A percentile compares a stretch with the other conserved stretches of the same genome.
phyloP scores from a whole-genome alignment of 2,797 vertebrate species.

The Jordanella pulchra region DNA sequence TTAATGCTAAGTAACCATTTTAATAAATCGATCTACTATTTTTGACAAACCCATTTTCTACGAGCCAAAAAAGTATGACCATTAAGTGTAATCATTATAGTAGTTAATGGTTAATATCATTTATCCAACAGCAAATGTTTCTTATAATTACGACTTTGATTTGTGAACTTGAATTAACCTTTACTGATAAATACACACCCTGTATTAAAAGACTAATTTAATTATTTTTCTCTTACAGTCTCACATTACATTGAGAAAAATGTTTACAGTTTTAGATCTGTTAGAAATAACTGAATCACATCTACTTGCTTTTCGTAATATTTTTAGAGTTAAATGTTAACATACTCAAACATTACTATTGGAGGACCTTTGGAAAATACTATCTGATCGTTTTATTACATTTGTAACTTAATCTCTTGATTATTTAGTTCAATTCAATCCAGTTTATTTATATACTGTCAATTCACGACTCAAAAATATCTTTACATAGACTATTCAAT shows the following conservation, averaged over 20 bases:
- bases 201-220: background rate
- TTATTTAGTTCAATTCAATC: too few relatives aligned
- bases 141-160: background rate
- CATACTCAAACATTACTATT: background rate
- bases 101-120: background rate
- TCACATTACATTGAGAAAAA: background rate
- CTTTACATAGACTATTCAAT: too few relatives aligned
- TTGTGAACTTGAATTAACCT: background rate
- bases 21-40: slow-evolving; percentile 34
- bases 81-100: background rate
- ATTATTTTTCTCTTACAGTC: background rate
- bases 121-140: background rate
- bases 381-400: too few relatives aligned
- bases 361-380: too few relatives aligned
- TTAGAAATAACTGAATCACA: background rate
- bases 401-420: too few relatives aligned
- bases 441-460: too few relatives aligned
- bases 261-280: background rate
- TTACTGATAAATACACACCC: background rate
- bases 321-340: background rate
- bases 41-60: slow-evolving; percentile 34
- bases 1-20: slow-evolving; percentile 58
- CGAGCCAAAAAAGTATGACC: slow-evolving; percentile 10
- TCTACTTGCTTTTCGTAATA: background rate
- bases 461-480: too few relatives aligned